phyloP scores from a whole-genome alignment of 2,888 invertebrate genomes.

The Drosophila robusta region DNA sequence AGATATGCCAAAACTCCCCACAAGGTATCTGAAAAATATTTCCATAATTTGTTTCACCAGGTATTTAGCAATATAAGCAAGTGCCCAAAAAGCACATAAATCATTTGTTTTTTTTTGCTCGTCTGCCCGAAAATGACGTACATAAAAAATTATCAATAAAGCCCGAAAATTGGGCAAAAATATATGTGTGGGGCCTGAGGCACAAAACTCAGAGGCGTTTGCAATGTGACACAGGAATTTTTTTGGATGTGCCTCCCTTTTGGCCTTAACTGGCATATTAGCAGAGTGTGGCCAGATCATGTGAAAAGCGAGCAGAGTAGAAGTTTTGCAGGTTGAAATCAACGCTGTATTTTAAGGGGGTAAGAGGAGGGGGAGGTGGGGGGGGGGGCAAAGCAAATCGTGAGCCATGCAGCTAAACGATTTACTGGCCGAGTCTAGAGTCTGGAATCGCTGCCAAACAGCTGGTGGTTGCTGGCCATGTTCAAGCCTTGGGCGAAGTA shows the following conservation, averaged over 20 bases:
- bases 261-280: constrained; percentile 11
- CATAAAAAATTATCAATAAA: constrained; percentile 35
- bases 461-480: constrained; percentile 62
- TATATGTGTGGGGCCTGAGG: constrained; percentile 12
- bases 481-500: constrained; percentile 27
- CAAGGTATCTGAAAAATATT: constrained; percentile 12
- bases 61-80: constrained; percentile 18
- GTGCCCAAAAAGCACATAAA: constrained; percentile 34
- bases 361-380: not conserved
- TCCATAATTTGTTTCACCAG: constrained; percentile 24
- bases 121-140: not conserved
- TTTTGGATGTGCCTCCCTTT: constrained; percentile 27
- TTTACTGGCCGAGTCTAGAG: constrained; percentile 51
- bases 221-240: constrained; percentile 47
- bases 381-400: constrained; percentile 40
- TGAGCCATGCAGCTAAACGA: constrained; percentile 61
- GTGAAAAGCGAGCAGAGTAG: constrained; percentile 7
- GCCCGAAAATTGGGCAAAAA: constrained; percentile 31
- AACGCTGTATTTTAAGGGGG: not conserved
- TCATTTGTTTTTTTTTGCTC: constrained; percentile 18
- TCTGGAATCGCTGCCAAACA: constrained; percentile 63
- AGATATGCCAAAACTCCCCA: constrained; percentile 11
- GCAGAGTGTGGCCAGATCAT: constrained; percentile 21
- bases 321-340: constrained; percentile 30
- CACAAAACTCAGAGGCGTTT: not conserved